These are phyloP conservation scores for Eidolon dupreanum DNA, from an alignment of 2,797 vertebrate species.

Conservation along the genomic window DNA sequence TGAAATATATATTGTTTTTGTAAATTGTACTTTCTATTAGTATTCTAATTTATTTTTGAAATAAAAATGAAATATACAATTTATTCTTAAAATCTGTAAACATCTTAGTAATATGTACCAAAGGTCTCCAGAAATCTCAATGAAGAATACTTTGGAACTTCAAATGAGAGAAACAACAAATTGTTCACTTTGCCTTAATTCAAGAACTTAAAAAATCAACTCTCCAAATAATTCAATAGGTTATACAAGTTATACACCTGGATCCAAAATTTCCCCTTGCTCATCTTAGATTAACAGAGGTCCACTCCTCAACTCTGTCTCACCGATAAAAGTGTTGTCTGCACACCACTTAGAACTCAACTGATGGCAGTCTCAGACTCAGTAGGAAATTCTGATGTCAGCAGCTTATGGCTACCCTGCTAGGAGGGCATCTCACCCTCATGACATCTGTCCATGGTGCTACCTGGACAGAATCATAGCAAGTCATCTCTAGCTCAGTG, in stretches of 20 bases:
- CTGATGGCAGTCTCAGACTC: too few relatives aligned
- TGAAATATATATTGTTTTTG: background rate
- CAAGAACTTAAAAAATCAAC: background rate
- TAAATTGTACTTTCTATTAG: background rate
- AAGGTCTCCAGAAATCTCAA: background rate
- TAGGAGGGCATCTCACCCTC: background rate
- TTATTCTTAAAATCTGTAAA: background rate
- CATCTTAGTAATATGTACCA: background rate
- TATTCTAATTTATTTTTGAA: background rate
- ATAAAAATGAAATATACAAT: background rate
- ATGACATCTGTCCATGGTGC: background rate
- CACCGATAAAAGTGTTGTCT: background rate
- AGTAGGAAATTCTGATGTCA: background rate
- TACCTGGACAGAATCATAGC: background rate
- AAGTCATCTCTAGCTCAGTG: background rate
- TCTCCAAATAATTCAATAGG: background rate
- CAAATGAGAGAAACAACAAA: background rate
- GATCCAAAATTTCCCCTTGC: background rate
- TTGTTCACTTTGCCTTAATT: background rate
- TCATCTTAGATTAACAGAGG: background rate
- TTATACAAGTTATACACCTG: background rate
- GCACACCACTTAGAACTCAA: background rate
- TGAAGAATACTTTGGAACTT: background rate
- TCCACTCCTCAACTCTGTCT: background rate
- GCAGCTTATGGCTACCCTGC: background rate